Conservation (phyloP, 37 sponge, comb jelly and placozoan species). For the Ephydatia muelleri region DNA sequence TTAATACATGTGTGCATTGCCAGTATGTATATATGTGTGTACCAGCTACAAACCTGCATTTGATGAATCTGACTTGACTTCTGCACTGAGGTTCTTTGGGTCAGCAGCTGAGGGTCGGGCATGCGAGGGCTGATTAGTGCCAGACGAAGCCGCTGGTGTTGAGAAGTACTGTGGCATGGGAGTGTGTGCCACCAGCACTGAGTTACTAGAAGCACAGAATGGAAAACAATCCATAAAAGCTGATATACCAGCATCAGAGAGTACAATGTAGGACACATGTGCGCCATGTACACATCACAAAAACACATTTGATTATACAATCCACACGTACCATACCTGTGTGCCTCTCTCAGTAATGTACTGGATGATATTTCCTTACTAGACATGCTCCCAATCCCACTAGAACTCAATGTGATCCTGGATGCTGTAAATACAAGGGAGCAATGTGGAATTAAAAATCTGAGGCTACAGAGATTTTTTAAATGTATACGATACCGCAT, state of each 20-base stretch:
- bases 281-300: not conserved
- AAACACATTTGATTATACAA: not conserved
- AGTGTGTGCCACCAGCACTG: not conserved
- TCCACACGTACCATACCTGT: not conserved
- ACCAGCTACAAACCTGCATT: not conserved
- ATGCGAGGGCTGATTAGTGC: not conserved
- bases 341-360: constrained; percentile 3
- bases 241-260: too few relatives aligned
- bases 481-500: too few relatives aligned
- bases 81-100: not conserved
- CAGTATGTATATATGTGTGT: too few relatives aligned
- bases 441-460: not conserved
- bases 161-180: not conserved
- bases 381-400: constrained; percentile 55
- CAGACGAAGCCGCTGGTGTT: not conserved
- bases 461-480: too few relatives aligned
- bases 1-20: too few relatives aligned
- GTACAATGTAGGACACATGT: too few relatives aligned
- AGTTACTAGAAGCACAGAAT: not conserved
- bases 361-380: constrained; percentile 4
- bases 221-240: not conserved
- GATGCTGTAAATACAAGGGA: not conserved
- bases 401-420: constrained; percentile 27
- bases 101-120: not conserved
- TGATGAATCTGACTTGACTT: not conserved